These are phyloP conservation scores for Macrosiphum euphorbiae DNA, from an alignment of 2,888 invertebrate species.

Conservation along the genomic window DNA sequence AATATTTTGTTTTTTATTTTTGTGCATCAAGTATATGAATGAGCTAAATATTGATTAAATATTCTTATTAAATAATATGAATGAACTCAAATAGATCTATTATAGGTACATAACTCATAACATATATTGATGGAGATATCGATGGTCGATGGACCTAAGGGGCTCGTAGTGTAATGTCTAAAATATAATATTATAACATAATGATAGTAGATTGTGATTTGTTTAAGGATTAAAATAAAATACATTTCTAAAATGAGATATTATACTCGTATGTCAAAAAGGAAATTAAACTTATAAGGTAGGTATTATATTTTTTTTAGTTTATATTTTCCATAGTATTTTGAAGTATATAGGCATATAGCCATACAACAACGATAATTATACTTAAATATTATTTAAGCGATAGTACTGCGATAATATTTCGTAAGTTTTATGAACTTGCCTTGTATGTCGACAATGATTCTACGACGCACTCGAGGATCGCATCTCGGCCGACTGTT, in stretches of 20 bases:
- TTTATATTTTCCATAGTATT: neutral
- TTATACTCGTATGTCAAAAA: neutral
- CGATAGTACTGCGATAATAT: neutral
- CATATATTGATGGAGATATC: neutral
- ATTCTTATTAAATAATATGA: neutral
- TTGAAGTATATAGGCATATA: too few relatives aligned
- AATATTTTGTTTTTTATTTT: neutral
- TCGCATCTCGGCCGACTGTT: slow-evolving; percentile 86
- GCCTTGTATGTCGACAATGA: slow-evolving; percentile 89
- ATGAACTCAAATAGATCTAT: neutral
- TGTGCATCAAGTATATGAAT: neutral
- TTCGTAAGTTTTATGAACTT: slow-evolving; percentile 68
- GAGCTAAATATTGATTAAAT: neutral
- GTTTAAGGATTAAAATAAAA: neutral
- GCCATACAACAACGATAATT: too few relatives aligned
- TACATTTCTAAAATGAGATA: neutral
- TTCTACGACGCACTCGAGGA: slow-evolving; percentile 85
- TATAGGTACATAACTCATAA: neutral
- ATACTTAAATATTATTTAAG: neutral
- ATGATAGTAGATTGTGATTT: neutral
- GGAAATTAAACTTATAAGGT: neutral
- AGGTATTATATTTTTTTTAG: neutral
- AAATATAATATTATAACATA: neutral
- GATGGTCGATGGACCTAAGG: neutral
- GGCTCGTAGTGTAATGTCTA: neutral